Evolutionary conservation across 2,888 invertebrate species (phyloP), one percentile per base, ranked within the genome.

Genomic region (Stenichneumon culpator): DNA sequence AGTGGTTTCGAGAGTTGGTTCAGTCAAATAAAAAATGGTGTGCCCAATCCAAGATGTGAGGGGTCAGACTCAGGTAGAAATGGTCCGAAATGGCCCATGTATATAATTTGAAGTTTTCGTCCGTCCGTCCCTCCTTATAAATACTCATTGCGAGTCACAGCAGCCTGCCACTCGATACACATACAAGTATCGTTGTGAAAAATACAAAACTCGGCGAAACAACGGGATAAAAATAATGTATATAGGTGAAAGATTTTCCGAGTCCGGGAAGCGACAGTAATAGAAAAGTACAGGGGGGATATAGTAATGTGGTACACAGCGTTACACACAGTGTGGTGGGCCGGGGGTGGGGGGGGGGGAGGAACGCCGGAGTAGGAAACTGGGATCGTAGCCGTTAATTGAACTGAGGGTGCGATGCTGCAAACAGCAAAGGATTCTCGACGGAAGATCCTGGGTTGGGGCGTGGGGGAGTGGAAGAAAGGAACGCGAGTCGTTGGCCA

Each of bases 361-460:
- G 16, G 60, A 86, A 86, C 83, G 82, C 83, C 87, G 84, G 87
- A 83, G 84, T 63, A 60, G 84, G 73, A 72, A 79, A 60, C 84
- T 82, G 85, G 84, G 79, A 88, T 86, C 86, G 85, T 82, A 81
- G 82, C 84, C 87, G 91, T 91, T 91, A 91, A 91, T 91, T 90
- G 90, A 88, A 90, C 87, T 81, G 69, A 77, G 82, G 86, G 85
- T 87, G 88, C 86, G 87, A 87, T 89, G 89, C 88, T 87, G 87
- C 73, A 84, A 87, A 87, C 88, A 88, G 85, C 77, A 68, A 77
- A 80, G 85, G 79, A 83, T 86, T 80, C 79, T 70, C 77, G 50
- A 72, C 25, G 82, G 67, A 82, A 70, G 81, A 81, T 68, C 65
- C 47, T 74, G 6, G 82, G 52, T 65, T 22, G 47, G 50, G 57